Conservation (phyloP, 1,140 invertebrate genomes). For the Acyrthosiphon pisum region DNA sequence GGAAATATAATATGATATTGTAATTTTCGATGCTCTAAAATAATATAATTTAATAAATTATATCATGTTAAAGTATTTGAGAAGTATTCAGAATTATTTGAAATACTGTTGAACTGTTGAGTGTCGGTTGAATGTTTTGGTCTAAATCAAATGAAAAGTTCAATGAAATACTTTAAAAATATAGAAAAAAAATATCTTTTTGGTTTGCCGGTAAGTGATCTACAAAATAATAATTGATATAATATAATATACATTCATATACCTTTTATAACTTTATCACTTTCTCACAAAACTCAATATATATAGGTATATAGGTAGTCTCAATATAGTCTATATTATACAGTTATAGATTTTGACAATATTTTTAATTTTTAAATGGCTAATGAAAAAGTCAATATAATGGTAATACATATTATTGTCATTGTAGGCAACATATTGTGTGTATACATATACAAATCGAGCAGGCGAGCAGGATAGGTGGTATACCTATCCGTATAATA, state of each 20-base stretch:
- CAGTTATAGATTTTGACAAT: not conserved
- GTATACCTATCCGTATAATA: not conserved
- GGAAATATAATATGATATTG: not conserved
- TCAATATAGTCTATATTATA: no score
- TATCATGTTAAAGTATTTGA: not conserved
- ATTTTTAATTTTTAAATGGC: not conserved
- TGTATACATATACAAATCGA: not conserved
- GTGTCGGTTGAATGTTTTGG: no score
- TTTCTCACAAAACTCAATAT: not conserved
- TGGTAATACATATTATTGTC: not conserved
- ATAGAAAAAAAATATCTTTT: not conserved
- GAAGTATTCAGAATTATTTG: not conserved
- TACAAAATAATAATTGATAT: not conserved
- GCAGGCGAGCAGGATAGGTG: no score
- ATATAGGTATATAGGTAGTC: no score
- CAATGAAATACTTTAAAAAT: not conserved
- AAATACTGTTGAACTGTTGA: not conserved
- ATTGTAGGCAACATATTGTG: not conserved
- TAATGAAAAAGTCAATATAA: not conserved
- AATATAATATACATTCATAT: no score
- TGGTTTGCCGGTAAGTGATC: not conserved
- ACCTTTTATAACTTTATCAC: not conserved
- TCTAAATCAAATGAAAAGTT: not conserved
- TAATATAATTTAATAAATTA: not conserved
- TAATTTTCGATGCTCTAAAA: not conserved